A percentile compares a stretch with the other conserved stretches of the same genome.
Evolutionary conservation across 1,140 invertebrate genomes (phyloP).

Genomic region (Mercenaria mercenaria): DNA sequence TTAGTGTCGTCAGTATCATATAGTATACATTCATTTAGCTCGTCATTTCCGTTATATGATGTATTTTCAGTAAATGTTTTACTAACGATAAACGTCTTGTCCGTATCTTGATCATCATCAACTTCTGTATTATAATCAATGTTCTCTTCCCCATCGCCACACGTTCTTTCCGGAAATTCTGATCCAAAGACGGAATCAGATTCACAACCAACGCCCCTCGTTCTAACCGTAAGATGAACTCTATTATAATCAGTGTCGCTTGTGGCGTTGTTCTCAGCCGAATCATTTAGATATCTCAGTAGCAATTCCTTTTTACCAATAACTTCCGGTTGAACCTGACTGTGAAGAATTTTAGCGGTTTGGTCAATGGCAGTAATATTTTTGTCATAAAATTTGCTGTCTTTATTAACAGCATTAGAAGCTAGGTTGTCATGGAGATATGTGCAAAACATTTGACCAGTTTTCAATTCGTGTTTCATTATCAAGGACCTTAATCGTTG

Average conservation of each 20-base stretch:
- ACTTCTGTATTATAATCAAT: background rate
- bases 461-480: conserved; percentile 12
- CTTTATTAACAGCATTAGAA: background rate
- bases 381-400: background rate
- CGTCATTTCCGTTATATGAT: background rate
- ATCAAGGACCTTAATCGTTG: background rate
- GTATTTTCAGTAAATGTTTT: background rate
- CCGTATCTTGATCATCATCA: background rate
- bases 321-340: too few relatives aligned
- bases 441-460: background rate
- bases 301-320: background rate
- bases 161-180: background rate
- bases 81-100: background rate
- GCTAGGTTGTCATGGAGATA: background rate
- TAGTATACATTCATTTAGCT: conserved; percentile 6
- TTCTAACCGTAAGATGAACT: background rate
- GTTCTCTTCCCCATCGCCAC: background rate
- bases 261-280: background rate
- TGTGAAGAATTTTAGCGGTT: background rate
- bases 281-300: background rate
- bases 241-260: background rate
- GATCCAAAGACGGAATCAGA: background rate
- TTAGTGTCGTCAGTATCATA: background rate
- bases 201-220: background rate
- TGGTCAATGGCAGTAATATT: background rate